A percentile compares a stretch with the other conserved stretches of the same genome.
These are phyloP conservation scores for Drosophila borborema DNA, from an alignment of 2,888 invertebrate genomes.

Conservation along the genomic window DNA sequence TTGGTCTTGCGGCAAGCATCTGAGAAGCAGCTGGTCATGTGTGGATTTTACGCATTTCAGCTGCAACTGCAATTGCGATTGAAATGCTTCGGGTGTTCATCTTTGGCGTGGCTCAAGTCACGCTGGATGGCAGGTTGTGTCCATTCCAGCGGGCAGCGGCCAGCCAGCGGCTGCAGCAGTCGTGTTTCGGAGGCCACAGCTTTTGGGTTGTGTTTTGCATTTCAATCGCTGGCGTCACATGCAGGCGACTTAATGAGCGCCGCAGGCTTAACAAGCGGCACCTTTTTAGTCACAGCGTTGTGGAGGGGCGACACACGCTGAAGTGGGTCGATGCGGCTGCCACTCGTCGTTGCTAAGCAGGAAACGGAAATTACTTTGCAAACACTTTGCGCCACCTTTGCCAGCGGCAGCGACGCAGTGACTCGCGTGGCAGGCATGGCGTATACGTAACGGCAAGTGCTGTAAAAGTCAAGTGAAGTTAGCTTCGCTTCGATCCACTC, in stretches of 20 bases:
- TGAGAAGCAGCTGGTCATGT: conserved; percentile 16
- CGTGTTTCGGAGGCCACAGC: conserved; percentile 19
- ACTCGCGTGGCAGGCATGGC: conserved; percentile 47
- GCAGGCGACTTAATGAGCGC: conserved; percentile 53
- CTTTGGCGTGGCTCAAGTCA: conserved; percentile 11
- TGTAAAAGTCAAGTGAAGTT: conserved; percentile 70
- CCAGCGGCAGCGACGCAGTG: conserved; percentile 18
- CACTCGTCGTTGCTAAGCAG: conserved; percentile 75
- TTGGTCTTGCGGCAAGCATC: conserved; percentile 7
- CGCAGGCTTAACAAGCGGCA: conserved; percentile 21
- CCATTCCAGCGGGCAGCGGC: conserved; percentile 7
- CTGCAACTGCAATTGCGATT: conserved; percentile 55
- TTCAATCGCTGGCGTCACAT: conserved; percentile 22
- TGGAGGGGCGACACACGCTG: conserved; percentile 11
- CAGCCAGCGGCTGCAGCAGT: not conserved
- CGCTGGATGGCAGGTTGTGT: not conserved
- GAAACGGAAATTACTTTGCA: conserved; percentile 81
- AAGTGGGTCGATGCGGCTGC: conserved; percentile 51
- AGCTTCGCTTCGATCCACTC: not conserved
- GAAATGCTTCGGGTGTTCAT: conserved; percentile 50
- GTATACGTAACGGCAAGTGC: conserved; percentile 46
- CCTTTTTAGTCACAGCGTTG: not conserved
- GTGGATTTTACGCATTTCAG: conserved; percentile 40
- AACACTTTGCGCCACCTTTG: conserved; percentile 72
- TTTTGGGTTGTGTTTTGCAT: conserved; percentile 28